Evolutionary conservation across 2,888 invertebrate species (phyloP), one percentile per base, ranked within the genome.

Genomic region (Girardia tigrina): DNA sequence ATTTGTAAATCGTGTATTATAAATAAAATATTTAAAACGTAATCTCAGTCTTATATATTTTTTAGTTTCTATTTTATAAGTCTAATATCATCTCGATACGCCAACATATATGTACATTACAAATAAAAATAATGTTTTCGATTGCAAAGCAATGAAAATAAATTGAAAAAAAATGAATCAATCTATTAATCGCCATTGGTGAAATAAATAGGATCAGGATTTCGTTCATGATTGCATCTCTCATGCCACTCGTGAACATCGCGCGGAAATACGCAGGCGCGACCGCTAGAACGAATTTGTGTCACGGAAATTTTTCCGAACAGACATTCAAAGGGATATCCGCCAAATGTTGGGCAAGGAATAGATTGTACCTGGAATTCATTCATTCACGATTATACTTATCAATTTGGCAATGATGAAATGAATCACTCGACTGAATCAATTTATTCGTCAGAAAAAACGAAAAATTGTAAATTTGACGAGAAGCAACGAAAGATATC

Each of bases 201-300:
- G 79, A 79, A 71, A 84, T 81, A 69, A 75, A 26, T 29, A 91
- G 91, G 56, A 92, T 85, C 79, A 89, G 89, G 14, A 92, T 90
- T 42, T 89, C 87, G 0, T 89, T 89, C 91, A 92, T 92, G 82
- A 91, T 91, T 79, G 90, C 88, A 85, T 94, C 93, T 79, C 90
- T 90, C 78, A 93, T 87, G 0, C 93, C 93, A 78, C 92, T 90
- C 0, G 92, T 93, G 85, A 94, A 94, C 93, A 94, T 94, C 74
- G 93, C 93, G 88, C 90, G 90, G 82, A 93, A 93, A 83, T 93
- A 93, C 0, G 92, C 91, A 85, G 91, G 92, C 77, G 91, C 91
- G 0, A 92, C 91, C 27, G 90, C 89, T 81, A 93, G 86, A 2
- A 93, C 90, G 14, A 93, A 89, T 86, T 91, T 90, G 28, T 72